phyloP scores from a whole-genome alignment of 2,797 vertebrate genomes.

The Phylloscopus collybita region DNA sequence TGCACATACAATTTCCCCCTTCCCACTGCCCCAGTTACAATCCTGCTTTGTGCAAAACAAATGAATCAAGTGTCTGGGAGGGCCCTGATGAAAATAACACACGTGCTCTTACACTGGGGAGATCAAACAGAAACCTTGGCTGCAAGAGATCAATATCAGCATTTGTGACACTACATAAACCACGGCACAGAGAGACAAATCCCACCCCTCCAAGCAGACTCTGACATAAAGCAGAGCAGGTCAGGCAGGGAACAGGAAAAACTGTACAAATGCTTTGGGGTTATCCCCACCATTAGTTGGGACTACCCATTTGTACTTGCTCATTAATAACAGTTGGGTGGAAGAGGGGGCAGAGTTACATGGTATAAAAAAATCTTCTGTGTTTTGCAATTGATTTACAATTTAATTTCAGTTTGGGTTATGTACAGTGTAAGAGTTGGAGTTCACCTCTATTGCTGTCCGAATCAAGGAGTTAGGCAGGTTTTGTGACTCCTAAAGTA shows the following conservation, averaged over 20 bases:
- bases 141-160: constrained; percentile 33
- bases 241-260: constrained; percentile 48
- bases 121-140: constrained; percentile 47
- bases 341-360: neutral
- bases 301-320: neutral
- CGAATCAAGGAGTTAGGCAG: neutral
- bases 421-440: neutral
- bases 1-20: neutral
- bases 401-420: neutral
- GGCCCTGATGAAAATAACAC: constrained; percentile 48
- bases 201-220: neutral
- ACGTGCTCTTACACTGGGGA: neutral
- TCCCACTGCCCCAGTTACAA: neutral
- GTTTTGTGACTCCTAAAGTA: neutral
- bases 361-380: neutral
- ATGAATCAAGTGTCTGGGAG: constrained; percentile 21
- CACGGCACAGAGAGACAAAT: constrained; percentile 10
- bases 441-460: neutral
- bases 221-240: constrained; percentile 55
- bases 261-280: neutral
- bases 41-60: constrained; percentile 34
- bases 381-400: neutral
- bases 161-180: constrained; percentile 53
- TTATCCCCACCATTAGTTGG: neutral
- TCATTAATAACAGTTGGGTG: neutral